Base-by-base conservation (phyloP, 2,797 vertebrate genomes). In the Epinephelus awoara region DNA sequence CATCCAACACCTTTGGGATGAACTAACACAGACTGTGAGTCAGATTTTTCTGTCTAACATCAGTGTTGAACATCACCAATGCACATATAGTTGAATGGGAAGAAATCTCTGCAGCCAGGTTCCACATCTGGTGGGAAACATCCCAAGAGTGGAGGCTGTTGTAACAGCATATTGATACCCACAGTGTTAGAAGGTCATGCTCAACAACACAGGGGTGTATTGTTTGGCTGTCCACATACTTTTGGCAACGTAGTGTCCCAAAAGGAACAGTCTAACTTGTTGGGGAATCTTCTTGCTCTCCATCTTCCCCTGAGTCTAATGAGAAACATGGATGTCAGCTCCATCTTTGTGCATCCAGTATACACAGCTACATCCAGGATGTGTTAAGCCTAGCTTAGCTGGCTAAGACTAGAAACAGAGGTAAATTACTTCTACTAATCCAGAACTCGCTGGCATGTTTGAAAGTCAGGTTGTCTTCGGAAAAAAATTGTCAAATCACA, bases 61-160 rank as follows among this genome's bases (percentile, higher is more conserved):
- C 49, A 62, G 27, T 42, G 12, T 17, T 42, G n/a, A 25, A 55
- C 5, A 18, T 7, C 15, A 23, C 4, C 21, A 0, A 38, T 29
- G 40, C 11, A 25, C 4, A 18, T 13, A 14, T 15, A 40, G 23
- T 10, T 61, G 18, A 51, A 67, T 25, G 25, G 40, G 29, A 46
- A 12, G 17, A 61, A 42, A 50, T 42, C 21, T 11, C 12, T 14
- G 13, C 52, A 58, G 29, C n/a, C 50, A 25, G 19, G 40, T 21
- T 42, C 11, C 6, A 47, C 25, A 47, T 66, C 59, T 70, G 59
- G 40, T 55, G 59, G 29, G 21, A 66, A 64, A 40, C 5, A 18
- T 27, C 14, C 7, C 11, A 72, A 13, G 63, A 61, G 6, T 42
- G 18, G 13, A 2, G 52, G 23, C 42, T 72, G 56, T 49, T 8